These are phyloP conservation scores for Eulemur rufifrons DNA, from an alignment of 2,113 vertebrate genomes.

Conservation along the genomic window DNA sequence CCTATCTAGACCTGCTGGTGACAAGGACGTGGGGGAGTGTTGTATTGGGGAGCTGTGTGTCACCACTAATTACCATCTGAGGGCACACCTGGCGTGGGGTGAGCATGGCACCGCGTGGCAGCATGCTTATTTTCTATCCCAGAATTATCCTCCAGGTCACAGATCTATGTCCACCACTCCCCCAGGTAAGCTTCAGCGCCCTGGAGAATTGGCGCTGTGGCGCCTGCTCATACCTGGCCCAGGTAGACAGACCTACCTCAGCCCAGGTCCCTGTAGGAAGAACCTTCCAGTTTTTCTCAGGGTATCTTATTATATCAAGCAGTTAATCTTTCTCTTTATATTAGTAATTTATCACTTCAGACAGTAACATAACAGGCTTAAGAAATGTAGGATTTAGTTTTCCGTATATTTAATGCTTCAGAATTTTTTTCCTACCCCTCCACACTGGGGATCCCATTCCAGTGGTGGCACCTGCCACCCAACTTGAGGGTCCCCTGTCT, in stretches of 20 bases:
- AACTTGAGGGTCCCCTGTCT: no score
- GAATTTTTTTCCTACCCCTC: neutral
- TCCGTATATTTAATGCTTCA: neutral
- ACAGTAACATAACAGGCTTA: neutral
- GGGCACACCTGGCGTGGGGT: fast-evolving
- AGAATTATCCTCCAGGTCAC: neutral
- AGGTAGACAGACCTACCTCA: neutral
- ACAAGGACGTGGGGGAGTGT: no score
- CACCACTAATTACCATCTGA: neutral
- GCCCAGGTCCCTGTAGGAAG: neutral
- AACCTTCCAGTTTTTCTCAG: neutral
- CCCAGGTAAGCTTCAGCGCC: no score
- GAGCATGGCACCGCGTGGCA: fast-evolving
- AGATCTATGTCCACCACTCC: no score
- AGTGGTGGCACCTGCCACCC: neutral
- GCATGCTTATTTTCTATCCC: neutral
- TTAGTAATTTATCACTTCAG: neutral
- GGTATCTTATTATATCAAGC: neutral
- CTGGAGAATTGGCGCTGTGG: fast-evolving
- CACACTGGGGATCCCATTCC: fast-evolving
- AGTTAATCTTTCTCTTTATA: neutral
- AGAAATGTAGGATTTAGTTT: neutral
- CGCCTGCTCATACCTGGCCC: neutral
- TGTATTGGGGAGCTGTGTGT: neutral
- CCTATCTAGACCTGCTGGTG: neutral